phyloP scores from a whole-genome alignment of 2,888 invertebrate species.

The Therioaphis trifolii region DNA sequence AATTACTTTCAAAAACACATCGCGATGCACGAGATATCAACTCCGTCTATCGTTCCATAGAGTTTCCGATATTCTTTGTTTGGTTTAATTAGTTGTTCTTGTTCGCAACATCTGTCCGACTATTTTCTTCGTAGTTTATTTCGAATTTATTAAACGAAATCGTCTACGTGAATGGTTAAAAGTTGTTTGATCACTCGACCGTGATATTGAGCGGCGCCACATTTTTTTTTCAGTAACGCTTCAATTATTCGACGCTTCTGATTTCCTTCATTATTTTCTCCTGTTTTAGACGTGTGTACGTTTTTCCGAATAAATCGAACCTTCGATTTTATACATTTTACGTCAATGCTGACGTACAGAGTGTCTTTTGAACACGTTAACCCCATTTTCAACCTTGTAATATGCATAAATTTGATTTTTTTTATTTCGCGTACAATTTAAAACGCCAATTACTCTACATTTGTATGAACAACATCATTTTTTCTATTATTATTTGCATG shows the following conservation, averaged over 20 bases:
- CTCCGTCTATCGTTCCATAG: no score
- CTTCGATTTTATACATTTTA: neutral
- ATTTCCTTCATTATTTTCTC: conserved; percentile 3
- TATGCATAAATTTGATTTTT: no score
- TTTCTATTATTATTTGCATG: no score
- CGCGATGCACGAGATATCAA: no score
- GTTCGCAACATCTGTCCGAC: neutral
- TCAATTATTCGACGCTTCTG: neutral
- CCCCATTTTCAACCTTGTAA: no score
- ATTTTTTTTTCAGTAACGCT: conserved; percentile 23
- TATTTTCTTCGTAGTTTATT: conserved; percentile 2
- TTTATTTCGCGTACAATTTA: no score
- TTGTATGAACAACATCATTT: no score
- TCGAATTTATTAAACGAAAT: conserved; percentile 38
- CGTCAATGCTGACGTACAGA: no score
- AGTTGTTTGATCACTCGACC: conserved; percentile 32
- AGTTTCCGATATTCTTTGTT: neutral
- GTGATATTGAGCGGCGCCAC: conserved; percentile 2
- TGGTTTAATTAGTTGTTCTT: neutral
- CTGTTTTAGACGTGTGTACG: neutral
- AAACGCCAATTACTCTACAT: no score
- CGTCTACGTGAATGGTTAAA: conserved; percentile 12
- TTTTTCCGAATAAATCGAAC: neutral
- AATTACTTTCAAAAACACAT: no score
- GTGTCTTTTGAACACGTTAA: no score